Base-by-base conservation (phyloP, 2,113 vertebrate genomes). In the Cettia cetti region DNA sequence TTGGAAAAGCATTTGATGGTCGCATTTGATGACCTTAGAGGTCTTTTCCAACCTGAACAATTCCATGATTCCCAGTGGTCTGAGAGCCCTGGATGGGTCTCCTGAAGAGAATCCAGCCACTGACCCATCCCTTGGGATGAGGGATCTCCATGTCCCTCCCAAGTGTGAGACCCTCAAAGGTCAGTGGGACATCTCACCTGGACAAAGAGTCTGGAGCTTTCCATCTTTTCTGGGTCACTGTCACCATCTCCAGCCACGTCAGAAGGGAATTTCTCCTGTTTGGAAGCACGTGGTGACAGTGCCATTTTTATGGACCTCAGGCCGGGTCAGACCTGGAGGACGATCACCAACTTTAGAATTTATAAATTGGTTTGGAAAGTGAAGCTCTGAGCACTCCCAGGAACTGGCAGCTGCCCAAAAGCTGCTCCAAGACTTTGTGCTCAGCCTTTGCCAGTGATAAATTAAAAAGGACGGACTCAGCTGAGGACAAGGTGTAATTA, bases 151-250 rank as follows among this genome's bases (percentile, higher is more conserved):
- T 91, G 45, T 92, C 81, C 97, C 91, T 40, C 72, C 82, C 96
- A 95, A 83, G 96, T 96, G 94, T 26, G 68, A 97, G 93, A 90
- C 94, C 96, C 96, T 94, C 90, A 28, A 28, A 69, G 86, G 35
- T 56, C 57, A 75, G 20, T 3, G 15, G 28, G 35, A 50, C n/a
- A 39, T 53, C 57, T 79, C 21, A 0, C 35, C 71, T 10, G 17
- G 71, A 23, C 49, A 27, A 23, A n/a, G 61, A 14, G 13, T 11
- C 45, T 9, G 42, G 71, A 86, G 24, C 9, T 49, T 57, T 39
- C 44, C 40, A 15, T 39, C 44, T 72, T 42, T 47, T 50, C 10
- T 1, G 1, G 23, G n/a, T 39, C 59, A 9, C 9, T 31, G 35
- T 16, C 76, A 14, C 80, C 49, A 47, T 9, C 63, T 26, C 45